Conservation (phyloP, 2,888 invertebrate species). For the Microchrysa polita region DNA sequence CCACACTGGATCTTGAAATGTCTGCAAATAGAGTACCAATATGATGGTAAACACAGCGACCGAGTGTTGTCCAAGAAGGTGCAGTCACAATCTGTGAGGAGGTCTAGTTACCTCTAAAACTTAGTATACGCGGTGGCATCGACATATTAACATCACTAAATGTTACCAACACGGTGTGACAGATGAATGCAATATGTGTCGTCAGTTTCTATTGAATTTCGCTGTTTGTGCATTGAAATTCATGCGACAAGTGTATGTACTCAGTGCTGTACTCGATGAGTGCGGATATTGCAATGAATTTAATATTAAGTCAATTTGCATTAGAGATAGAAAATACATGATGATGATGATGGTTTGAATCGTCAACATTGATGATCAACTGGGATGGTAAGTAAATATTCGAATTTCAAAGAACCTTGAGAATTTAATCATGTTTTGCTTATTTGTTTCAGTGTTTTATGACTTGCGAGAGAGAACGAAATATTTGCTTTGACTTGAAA, state of each 20-base stretch:
- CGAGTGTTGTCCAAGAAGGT: not conserved
- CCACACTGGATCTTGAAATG: no score
- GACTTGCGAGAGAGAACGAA: no score
- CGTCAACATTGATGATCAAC: no score
- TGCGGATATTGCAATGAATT: slow-evolving; percentile 20
- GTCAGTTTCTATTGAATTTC: slow-evolving; percentile 25
- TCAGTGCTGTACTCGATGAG: no score
- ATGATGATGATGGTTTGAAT: no score
- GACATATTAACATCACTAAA: not conserved
- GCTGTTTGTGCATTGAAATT: slow-evolving; percentile 17
- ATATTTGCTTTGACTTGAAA: no score
- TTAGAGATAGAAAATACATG: not conserved
- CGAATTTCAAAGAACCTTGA: slow-evolving; percentile 22
- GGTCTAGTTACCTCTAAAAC: no score
- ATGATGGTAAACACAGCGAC: no score
- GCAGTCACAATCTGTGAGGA: no score
- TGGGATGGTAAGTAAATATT: not conserved
- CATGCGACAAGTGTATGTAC: not conserved
- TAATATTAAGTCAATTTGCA: slow-evolving; percentile 27
- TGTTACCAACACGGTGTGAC: not conserved
- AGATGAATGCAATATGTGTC: slow-evolving; percentile 21
- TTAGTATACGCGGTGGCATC: no score
- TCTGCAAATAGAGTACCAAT: no score
- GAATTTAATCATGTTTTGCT: not conserved
- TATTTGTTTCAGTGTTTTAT: no score